Conservation (phyloP, 1,140 invertebrate genomes). For the Scaptodrosophila lebanonensis region DNA sequence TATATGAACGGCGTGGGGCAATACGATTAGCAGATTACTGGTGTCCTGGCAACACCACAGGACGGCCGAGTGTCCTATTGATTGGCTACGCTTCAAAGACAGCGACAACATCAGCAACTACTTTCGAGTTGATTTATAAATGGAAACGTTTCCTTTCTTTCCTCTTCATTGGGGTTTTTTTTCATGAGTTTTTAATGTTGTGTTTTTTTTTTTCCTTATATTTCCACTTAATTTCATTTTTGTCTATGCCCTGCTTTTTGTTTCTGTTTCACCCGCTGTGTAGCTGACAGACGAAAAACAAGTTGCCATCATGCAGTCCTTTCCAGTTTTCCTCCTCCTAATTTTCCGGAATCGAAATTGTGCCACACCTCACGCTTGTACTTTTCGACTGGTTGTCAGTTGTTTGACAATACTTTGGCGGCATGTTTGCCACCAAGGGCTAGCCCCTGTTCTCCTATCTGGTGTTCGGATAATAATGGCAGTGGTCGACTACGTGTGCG, state of each 20-base stretch:
- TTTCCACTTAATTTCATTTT: too few relatives aligned
- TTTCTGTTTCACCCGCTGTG: constrained; percentile 1
- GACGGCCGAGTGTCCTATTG: too few relatives aligned
- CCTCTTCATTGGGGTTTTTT: not conserved
- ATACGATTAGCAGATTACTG: too few relatives aligned
- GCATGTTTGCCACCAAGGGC: not conserved
- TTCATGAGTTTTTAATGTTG: too few relatives aligned
- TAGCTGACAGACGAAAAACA: not conserved
- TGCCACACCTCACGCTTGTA: not conserved
- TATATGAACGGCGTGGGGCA: too few relatives aligned
- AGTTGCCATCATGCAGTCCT: not conserved
- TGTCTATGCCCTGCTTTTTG: too few relatives aligned
- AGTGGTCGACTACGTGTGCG: not conserved
- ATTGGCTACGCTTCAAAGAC: too few relatives aligned
- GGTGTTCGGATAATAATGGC: not conserved
- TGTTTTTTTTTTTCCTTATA: too few relatives aligned
- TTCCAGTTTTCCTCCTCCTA: not conserved
- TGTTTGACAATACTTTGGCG: constrained; percentile 10
- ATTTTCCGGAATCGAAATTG: constrained; percentile 12
- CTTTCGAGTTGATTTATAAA: constrained; percentile 1
- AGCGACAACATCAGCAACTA: too few relatives aligned
- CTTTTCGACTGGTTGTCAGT: not conserved
- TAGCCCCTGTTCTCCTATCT: not conserved
- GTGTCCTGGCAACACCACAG: too few relatives aligned
- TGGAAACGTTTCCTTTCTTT: not conserved